Evolutionary conservation across 2,113 vertebrate species (phyloP), one percentile per base, ranked within the genome.

Genomic region (Aleadryas rufinucha): DNA sequence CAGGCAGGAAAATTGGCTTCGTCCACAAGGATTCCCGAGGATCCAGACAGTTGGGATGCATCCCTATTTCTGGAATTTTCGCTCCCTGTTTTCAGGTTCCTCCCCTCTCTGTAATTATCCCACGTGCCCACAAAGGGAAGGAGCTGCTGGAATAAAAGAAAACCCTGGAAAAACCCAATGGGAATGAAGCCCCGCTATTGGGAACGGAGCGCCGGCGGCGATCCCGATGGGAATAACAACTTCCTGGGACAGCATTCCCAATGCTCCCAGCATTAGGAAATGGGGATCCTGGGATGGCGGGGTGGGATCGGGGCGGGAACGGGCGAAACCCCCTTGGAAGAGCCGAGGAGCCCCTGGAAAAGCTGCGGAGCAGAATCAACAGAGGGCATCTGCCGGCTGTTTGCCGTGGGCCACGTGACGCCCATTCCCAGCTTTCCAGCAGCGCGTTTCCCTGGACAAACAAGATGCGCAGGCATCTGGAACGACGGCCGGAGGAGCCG

Each of bases 311-410:
- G 28, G 16, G 33, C 10, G 3, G 16, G 54, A 57, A 50, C 6
- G 74, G 85, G 42, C 11, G 53, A 68, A 95, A 84, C 33, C 72
- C 79, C 39, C 84, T 95, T 54, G 26, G 83, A 86, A 71, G 47
- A 97, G 70, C 52, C 87, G 79, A 45, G 91, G 93, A 86, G 91
- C 94, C 97, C 97, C 97, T 97, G 98, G 96, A 98, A 98, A 98
- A 93, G 90, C 92, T 96, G 64, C 41, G 96, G 95, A 98, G 95
- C 95, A 98, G 96, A 98, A 97, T 97, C 97, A 98, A 97, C 96
- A 98, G 90, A 96, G 74, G 96, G 96, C 97, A 98, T 98, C 98
- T 98, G 97, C 96, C 80, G 90, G 94, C 93, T 98, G 97, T 98
- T 98, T 98, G 97, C 97, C 50, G 31, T 97, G 89, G 89, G 71